phyloP scores from a whole-genome alignment of 1,140 invertebrate genomes.

The Lerema accius region DNA sequence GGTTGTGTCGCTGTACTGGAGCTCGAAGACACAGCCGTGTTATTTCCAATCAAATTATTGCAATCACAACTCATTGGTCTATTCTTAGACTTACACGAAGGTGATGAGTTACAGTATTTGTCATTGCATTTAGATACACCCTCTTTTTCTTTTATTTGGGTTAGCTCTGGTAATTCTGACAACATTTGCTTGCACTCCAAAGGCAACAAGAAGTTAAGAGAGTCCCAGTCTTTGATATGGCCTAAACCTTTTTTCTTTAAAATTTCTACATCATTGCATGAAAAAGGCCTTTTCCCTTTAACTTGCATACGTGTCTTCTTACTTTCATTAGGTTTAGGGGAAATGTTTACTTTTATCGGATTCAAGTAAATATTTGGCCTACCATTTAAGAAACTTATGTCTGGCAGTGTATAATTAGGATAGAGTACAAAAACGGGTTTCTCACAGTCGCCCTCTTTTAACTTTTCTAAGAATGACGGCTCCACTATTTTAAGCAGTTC shows the following conservation, averaged over 20 bases:
- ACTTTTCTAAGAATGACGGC: constrained; percentile 86
- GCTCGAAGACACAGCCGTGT: constrained; percentile 86
- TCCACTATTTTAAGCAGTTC: constrained; percentile 84
- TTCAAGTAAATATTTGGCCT: constrained; percentile 84
- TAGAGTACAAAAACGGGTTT: constrained; percentile 94
- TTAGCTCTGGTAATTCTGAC: constrained; percentile 89
- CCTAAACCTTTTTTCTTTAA: constrained; percentile 90
- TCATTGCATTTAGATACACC: constrained; percentile 81
- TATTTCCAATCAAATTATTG: constrained; percentile 82
- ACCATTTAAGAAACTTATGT: constrained; percentile 91
- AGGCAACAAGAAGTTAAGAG: constrained; percentile 92
- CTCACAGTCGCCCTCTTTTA: constrained; percentile 85
- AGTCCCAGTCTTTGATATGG: constrained; percentile 96
- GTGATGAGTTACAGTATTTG: constrained; percentile 86
- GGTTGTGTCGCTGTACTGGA: constrained; percentile 91
- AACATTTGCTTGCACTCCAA: constrained; percentile 89
- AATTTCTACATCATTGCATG: constrained; percentile 92
- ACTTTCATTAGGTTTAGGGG: constrained; percentile 62
- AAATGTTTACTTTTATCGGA: constrained; percentile 75
- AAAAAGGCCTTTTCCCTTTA: constrained; percentile 87
- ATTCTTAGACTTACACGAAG: constrained; percentile 82
- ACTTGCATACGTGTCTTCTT: constrained; percentile 64
- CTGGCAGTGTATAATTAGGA: constrained; percentile 95
- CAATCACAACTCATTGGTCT: constrained; percentile 86
- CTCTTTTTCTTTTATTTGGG: constrained; percentile 83